These are phyloP conservation scores for Nomada lathburiana DNA, from an alignment of 2,888 invertebrate genomes.

Conservation along the genomic window DNA sequence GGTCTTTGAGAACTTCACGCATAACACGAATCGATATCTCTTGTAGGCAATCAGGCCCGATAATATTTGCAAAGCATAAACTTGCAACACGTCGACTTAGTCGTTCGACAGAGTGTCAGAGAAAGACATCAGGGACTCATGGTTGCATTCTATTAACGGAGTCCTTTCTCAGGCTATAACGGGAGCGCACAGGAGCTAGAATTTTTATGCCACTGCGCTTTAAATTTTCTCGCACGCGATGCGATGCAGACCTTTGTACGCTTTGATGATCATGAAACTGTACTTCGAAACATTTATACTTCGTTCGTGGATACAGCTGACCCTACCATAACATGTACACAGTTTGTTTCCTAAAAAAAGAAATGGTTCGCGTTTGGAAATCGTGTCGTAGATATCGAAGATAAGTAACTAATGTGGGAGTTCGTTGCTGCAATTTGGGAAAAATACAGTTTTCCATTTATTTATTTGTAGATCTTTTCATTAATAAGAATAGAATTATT, in stretches of 20 bases:
- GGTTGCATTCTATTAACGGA: constrained; percentile 54
- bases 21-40: constrained; percentile 44
- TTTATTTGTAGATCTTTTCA: no score
- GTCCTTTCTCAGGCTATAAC: constrained; percentile 52
- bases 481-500: no score
- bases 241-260: constrained; percentile 15
- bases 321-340: no score
- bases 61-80: constrained; percentile 44
- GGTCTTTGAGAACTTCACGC: constrained; percentile 52
- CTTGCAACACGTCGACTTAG: constrained; percentile 25
- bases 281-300: no score
- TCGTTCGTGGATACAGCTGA: no score
- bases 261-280: constrained; percentile 5
- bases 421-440: no score
- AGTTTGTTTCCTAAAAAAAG: no score
- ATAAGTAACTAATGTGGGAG: no score
- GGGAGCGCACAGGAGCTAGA: constrained; percentile 25
- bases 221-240: constrained; percentile 36
- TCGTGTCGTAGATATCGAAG: no score
- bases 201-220: constrained; percentile 48
- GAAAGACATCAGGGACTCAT: not conserved
- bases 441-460: no score
- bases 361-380: no score
- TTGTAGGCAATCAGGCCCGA: constrained; percentile 39
- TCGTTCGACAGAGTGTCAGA: constrained; percentile 18